Percentiles rank a stretch among this genome's conserved stretches.
Evolutionary conservation across 2,888 invertebrate species (phyloP).

Genomic region (Metallyticus violacea): DNA sequence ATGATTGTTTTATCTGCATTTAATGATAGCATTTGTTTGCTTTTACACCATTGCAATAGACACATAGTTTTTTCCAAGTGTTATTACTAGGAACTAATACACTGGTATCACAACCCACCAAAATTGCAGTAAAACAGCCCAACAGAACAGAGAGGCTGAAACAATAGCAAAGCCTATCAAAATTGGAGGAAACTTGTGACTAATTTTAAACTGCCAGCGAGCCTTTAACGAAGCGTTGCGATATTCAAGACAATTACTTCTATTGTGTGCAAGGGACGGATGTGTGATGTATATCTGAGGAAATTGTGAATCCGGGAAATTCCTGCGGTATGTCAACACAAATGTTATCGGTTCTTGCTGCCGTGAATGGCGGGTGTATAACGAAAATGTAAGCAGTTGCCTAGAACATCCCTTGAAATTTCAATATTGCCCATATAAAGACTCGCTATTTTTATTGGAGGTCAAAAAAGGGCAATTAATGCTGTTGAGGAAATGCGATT

Average conservation of each 20-base stretch:
- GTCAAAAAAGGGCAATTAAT: too few relatives aligned
- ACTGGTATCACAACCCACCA: too few relatives aligned
- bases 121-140: too few relatives aligned
- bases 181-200: too few relatives aligned
- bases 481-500: too few relatives aligned
- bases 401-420: neutral
- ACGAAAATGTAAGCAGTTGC: neutral
- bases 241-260: neutral
- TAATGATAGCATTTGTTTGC: too few relatives aligned
- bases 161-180: neutral
- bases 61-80: too few relatives aligned
- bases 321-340: neutral
- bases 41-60: too few relatives aligned
- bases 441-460: too few relatives aligned
- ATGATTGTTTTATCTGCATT: too few relatives aligned
- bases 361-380: neutral
- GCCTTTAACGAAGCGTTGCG: neutral
- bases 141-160: too few relatives aligned
- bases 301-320: neutral
- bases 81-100: too few relatives aligned
- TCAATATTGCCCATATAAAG: neutral
- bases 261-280: neutral
- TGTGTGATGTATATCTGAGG: neutral
- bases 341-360: neutral
- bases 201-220: neutral